Conservation (phyloP, 2,113 vertebrate genomes). For the Macquaria ambigua region DNA sequence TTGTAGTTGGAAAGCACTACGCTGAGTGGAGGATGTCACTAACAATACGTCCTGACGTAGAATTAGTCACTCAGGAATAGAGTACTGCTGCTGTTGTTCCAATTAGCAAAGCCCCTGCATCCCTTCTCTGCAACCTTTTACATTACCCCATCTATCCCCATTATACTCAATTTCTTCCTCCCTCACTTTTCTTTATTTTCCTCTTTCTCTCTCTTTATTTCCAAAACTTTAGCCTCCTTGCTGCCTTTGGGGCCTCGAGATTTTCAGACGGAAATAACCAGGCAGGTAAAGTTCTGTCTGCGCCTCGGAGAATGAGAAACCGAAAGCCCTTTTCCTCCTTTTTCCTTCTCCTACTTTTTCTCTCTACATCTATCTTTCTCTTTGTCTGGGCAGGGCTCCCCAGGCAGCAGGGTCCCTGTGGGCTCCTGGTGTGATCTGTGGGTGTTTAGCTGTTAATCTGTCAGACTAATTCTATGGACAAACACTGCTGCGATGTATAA, state of each 20-base stretch:
- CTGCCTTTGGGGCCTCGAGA: slow-evolving; percentile 43
- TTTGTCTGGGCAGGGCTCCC: slow-evolving; percentile 59
- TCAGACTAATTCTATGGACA: slow-evolving; percentile 81
- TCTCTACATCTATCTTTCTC: slow-evolving; percentile 26
- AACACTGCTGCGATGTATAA: slow-evolving; percentile 73
- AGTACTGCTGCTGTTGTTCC: slow-evolving; percentile 75
- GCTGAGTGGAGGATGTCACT: slow-evolving; percentile 71
- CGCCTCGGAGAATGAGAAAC: slow-evolving; percentile 38
- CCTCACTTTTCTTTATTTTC: slow-evolving; percentile 28
- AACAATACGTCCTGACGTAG: slow-evolving; percentile 69
- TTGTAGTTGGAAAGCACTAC: slow-evolving; percentile 56
- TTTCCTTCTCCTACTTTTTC: not conserved
- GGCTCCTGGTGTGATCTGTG: slow-evolving; percentile 73
- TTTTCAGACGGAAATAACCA: slow-evolving; percentile 63
- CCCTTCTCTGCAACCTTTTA: slow-evolving; percentile 44
- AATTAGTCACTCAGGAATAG: slow-evolving; percentile 79
- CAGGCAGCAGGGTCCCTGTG: slow-evolving; percentile 61
- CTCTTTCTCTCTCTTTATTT: slow-evolving; percentile 27
- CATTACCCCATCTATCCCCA: slow-evolving; percentile 67
- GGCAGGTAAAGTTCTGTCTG: slow-evolving; percentile 43
- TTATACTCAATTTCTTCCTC: slow-evolving; percentile 58
- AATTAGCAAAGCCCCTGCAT: slow-evolving; percentile 77
- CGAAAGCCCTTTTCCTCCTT: not conserved
- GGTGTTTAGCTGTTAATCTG: slow-evolving; percentile 83
- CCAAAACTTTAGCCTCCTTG: slow-evolving; percentile 34